Conservation (phyloP, 1,140 invertebrate genomes). For the Trichonephila clavipes region DNA sequence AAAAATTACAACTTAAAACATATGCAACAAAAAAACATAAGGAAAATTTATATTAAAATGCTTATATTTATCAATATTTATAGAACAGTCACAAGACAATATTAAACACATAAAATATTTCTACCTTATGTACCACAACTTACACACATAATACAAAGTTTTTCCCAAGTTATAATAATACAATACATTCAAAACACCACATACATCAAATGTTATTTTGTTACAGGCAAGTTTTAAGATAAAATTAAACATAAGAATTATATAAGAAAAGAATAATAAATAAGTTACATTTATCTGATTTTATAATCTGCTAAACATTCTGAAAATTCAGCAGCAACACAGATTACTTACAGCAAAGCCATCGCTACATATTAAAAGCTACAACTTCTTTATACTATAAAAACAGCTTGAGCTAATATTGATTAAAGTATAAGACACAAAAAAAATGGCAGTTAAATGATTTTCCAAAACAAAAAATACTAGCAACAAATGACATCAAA, state of each 20-base stretch:
- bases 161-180: conserved; percentile 8
- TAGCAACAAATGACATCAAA: not conserved
- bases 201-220: conserved; percentile 17
- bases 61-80: not conserved
- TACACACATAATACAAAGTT: not conserved
- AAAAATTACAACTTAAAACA: conserved; percentile 12
- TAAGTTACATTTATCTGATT: not conserved
- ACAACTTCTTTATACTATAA: conserved; percentile 21
- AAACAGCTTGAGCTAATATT: not conserved
- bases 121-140: conserved; percentile 7
- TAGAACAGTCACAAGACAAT: not conserved
- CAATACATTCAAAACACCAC: conserved; percentile 23
- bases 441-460: not conserved
- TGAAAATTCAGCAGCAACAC: not conserved
- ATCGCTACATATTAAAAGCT: conserved; percentile 22
- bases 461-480: not conserved
- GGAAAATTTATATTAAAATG: not conserved
- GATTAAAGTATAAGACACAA: not conserved
- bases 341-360: not conserved
- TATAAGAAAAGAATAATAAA: conserved; percentile 5
- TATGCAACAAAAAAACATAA: not conserved
- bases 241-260: not conserved
- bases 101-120: not conserved
- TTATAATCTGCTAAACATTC: not conserved
- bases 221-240: not conserved